Percentiles rank a stretch among this genome's conserved stretches.
phyloP scores from a whole-genome alignment of 2,888 invertebrate genomes.

The Epinotia bilunana region DNA sequence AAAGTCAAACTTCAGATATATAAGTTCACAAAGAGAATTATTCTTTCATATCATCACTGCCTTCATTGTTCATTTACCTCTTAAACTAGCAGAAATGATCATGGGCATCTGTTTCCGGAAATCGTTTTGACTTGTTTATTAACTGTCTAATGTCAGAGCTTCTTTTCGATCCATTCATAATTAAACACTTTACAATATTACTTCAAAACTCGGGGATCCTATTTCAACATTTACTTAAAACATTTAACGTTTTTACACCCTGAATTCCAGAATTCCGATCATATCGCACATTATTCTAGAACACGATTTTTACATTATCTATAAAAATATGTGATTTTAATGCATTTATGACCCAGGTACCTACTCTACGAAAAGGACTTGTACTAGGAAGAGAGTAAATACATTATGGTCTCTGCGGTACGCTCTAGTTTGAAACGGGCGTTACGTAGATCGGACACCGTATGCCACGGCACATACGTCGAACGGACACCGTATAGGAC shows the following conservation, averaged over 20 bases:
- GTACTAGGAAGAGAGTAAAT: conserved; percentile 1
- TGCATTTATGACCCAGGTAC: neutral
- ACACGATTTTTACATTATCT: neutral
- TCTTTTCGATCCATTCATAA: neutral
- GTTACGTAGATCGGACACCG: neutral
- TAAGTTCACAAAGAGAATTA: neutral
- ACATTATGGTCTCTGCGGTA: conserved; percentile 6
- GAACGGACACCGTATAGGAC: neutral
- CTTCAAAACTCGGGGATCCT: neutral
- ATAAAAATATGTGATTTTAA: conserved; percentile 3
- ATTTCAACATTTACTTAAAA: neutral
- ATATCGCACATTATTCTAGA: neutral
- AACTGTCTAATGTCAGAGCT: conserved; percentile 1
- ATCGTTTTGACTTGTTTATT: neutral
- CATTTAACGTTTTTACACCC: no score
- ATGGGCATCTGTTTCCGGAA: conserved; percentile 4
- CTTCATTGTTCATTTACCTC: neutral
- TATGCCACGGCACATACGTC: no score
- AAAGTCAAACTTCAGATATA: neutral
- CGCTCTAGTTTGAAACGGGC: neutral
- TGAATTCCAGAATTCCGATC: neutral
- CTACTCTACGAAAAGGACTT: neutral
- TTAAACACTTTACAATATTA: neutral
- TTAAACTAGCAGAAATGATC: neutral
- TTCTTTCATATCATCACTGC: neutral